Evolutionary conservation across 2,888 invertebrate genomes (phyloP), one percentile per base, ranked within the genome.

Genomic region (Anthrax anthrax): DNA sequence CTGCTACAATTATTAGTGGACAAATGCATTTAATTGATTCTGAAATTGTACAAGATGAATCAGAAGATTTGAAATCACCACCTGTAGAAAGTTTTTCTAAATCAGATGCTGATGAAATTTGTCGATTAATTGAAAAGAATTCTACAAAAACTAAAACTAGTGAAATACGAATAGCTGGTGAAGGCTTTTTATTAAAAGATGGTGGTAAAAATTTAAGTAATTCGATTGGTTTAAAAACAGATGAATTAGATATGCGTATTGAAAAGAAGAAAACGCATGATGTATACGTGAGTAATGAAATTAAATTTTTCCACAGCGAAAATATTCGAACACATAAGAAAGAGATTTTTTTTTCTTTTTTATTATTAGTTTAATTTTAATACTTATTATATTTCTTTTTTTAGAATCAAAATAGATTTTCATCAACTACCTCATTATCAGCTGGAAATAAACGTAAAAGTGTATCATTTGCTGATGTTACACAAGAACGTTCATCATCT

Each of bases 51-150:
- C 16, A 32, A n/a, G 43, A n/a, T 2, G 38, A 46, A 18, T 12
- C 18, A 5, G 46, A 46, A 13, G 46, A 46, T 29, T 38, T 46
- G 2, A 37, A 29, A 32, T 46, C 46, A 4, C 46, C 46, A 18
- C 42, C 46, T n/a, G 42, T 46, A 10, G 46, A 46, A 38, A 18
- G 29, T n/a, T 46, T 46, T 29, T 42, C 46, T 9, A 27, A 41
- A 32, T 46, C 38, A 9, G 46, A 46, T 27, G 18, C 41, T n/a
- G 42, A 46, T 32, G 46, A 46, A 38, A 37, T 46, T 14, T 23
- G 13, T 17, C 3, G 42, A 16, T 14, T 46, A 14, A 41, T 46
- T 42, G 41, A 37, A 14, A 37, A 40, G 2, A 18, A 34, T 42
- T 40, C 23, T 4, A 23, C 23, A 23, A 23, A 23, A 8, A 23